Evolutionary conservation across 2,797 vertebrate species (phyloP), one percentile per base, ranked within the genome.

Genomic region (Falco rusticolus): DNA sequence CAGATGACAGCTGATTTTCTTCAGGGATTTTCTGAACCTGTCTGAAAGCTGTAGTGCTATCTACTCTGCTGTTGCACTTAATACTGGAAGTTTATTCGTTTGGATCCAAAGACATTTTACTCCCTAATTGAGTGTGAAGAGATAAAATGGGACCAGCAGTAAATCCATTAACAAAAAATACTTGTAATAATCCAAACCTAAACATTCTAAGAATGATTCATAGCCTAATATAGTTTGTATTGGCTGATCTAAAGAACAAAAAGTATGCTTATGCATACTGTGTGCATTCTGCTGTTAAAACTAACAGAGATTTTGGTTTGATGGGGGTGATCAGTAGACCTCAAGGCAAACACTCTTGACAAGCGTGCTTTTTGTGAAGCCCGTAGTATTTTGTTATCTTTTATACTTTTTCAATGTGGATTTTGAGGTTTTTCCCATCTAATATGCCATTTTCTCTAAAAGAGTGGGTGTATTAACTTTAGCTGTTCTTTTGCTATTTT

Each of bases 1-100:
- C 89, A 97, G 94, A 71, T 71, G 72, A 24, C 56, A 90, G 61
- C 95, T 96, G 95, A 97, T 96, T 96, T 93, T 96, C 95, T 91
- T 31, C 50, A 94, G 89, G 91, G 86, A 48, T 89, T 94, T 87
- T 93, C 69, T 94, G 82, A 94, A 80, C 59, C 53, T 93, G 19
- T 43, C 89, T 87, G 48, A 84, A 84, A 92, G 39, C 93, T 81
- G 56, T 43, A 45, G 2, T 57, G 20, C 72, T 79, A 33, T 70
- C 86, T 96, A 13, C 87, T 96, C 87, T 95, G 95, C 91, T 97
- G 95, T 84, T 85, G 93, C 92, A 37, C 60, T 78, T 82, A 43
- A 31, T 16, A 22, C 13, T 81, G 59, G 16, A 68, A 80, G 4
- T 68, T 59, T 75, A 29, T 77, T 86, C 7, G 11, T 33, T 70